A percentile compares a stretch with the other conserved stretches of the same genome.
phyloP scores from a whole-genome alignment of 2,888 invertebrate genomes.

The Ophraella communa region DNA sequence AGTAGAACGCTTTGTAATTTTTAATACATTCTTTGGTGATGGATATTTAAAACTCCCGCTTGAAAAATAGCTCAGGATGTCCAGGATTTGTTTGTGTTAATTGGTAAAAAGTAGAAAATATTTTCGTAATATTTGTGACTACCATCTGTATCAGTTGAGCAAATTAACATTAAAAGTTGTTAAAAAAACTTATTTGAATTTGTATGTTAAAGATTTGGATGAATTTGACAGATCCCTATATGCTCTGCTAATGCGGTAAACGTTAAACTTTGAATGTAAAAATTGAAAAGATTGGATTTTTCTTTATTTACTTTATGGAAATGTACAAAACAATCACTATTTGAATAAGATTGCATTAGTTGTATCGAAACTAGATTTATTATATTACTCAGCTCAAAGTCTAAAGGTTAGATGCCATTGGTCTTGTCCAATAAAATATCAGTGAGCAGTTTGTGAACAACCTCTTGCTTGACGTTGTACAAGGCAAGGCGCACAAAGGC shows the following conservation, averaged over 20 bases:
- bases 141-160: no score
- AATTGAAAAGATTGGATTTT: background rate
- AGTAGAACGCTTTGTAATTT: no score
- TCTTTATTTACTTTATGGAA: background rate
- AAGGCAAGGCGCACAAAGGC: background rate
- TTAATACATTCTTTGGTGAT: no score
- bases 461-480: background rate
- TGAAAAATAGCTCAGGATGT: no score
- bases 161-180: no score
- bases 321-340: background rate
- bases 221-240: background rate
- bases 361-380: background rate
- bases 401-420: slow-evolving; percentile 16
- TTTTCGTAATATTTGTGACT: no score
- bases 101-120: no score
- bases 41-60: no score
- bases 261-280: background rate
- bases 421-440: background rate
- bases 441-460: slow-evolving; percentile 15
- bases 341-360: background rate
- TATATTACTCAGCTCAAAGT: background rate
- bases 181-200: no score
- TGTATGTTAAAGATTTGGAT: no score
- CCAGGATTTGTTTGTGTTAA: no score
- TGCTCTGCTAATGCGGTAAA: no score